These are phyloP conservation scores for Pantherophis guttatus DNA, from an alignment of 2,113 vertebrate species.

Conservation along the genomic window DNA sequence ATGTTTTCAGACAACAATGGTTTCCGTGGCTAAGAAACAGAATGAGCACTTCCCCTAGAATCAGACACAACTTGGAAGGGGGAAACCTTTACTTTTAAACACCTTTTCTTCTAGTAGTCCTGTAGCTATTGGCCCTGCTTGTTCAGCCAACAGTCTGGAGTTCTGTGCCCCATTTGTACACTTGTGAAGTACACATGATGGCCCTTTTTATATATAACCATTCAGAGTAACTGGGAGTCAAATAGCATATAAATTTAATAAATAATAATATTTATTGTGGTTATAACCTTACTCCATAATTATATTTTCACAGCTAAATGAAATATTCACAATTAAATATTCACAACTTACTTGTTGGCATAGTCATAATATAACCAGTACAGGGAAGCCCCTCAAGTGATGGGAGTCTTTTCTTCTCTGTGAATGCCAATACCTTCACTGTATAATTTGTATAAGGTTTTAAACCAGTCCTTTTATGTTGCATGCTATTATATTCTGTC, in stretches of 20 bases:
- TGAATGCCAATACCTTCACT: not conserved
- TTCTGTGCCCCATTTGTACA: not conserved
- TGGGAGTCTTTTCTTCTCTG: accelerated
- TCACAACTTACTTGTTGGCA: not conserved
- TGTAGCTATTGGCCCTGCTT: not conserved
- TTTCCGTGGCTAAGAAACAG: not conserved
- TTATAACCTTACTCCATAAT: not conserved
- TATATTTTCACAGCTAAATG: not conserved
- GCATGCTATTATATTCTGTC: accelerated
- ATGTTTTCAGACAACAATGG: not conserved
- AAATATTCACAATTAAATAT: not conserved
- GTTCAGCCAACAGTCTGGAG: not conserved
- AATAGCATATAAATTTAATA: not conserved
- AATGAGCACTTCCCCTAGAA: too few relatives aligned
- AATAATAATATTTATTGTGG: not conserved
- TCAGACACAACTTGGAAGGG: too few relatives aligned
- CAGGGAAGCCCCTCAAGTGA: accelerated
- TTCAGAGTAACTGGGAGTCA: not conserved
- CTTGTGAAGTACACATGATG: not conserved
- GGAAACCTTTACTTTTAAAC: too few relatives aligned
- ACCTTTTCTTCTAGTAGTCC: too few relatives aligned
- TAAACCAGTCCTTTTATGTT: accelerated
- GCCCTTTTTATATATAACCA: not conserved
- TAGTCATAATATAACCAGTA: accelerated
- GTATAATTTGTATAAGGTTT: accelerated